A percentile compares a stretch with the other conserved stretches of the same genome.
Conservation (phyloP, 2,113 vertebrate genomes). For the Euleptes europaea region DNA sequence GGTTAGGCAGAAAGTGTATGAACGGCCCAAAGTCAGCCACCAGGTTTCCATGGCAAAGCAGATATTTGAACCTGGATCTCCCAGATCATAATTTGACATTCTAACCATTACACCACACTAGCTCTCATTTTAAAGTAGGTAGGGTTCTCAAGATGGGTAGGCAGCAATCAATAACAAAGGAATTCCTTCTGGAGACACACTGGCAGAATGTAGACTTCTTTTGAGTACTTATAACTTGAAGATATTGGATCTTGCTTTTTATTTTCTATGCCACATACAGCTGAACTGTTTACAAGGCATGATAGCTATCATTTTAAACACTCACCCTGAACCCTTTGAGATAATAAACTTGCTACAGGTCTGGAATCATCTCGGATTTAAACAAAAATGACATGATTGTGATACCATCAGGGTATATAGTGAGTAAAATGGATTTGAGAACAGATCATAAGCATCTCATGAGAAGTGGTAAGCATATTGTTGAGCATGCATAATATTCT, state of each 20-base stretch:
- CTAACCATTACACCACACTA: too few species aligned
- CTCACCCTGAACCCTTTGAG: slow-evolving; percentile 40
- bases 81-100: too few species aligned
- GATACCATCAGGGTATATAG: slow-evolving; percentile 34
- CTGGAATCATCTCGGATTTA: slow-evolving; percentile 41
- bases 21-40: too few species aligned
- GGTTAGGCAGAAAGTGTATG: too few species aligned
- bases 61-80: too few species aligned
- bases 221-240: neutral
- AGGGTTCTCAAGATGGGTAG: neutral
- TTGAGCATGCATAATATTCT: neutral
- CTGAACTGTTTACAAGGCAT: slow-evolving; percentile 48
- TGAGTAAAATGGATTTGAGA: slow-evolving; percentile 42
- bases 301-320: slow-evolving; percentile 67
- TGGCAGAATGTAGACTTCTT: neutral
- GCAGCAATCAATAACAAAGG: slow-evolving; percentile 55
- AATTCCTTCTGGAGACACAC: slow-evolving; percentile 20
- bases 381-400: slow-evolving; percentile 47
- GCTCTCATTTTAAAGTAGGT: slow-evolving; percentile 39
- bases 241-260: neutral
- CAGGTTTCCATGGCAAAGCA: too few species aligned
- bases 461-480: slow-evolving; percentile 10
- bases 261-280: slow-evolving; percentile 49
- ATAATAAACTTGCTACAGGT: slow-evolving; percentile 50
- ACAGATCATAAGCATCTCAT: slow-evolving; percentile 13